These are phyloP conservation scores for Agrilus mali DNA, from an alignment of 2,888 invertebrate genomes.

Conservation along the genomic window DNA sequence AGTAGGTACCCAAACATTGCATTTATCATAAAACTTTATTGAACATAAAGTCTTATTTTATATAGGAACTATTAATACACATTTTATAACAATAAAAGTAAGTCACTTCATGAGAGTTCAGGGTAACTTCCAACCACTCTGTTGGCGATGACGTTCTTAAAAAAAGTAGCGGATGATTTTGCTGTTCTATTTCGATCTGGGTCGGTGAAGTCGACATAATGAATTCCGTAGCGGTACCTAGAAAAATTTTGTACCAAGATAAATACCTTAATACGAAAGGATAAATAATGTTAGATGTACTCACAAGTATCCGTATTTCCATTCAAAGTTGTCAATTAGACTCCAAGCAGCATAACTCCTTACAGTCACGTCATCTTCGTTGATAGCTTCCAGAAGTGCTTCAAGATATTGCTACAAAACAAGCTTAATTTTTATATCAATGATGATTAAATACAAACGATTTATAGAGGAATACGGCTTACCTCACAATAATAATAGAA, in stretches of 20 bases:
- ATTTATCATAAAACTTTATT: too few relatives aligned
- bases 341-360: constrained; percentile 48
- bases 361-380: constrained; percentile 34
- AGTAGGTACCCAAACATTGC: too few relatives aligned
- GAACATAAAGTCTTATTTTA: too few relatives aligned
- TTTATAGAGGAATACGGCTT: too few relatives aligned
- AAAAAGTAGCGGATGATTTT: constrained; percentile 45
- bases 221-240: constrained; percentile 53
- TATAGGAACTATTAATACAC: too few relatives aligned
- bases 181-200: constrained; percentile 44
- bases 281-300: constrained; percentile 5
- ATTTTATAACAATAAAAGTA: too few relatives aligned
- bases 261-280: too few relatives aligned
- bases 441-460: neutral
- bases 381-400: constrained; percentile 17
- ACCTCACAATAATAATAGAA: too few relatives aligned
- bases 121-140: constrained; percentile 9
- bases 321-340: constrained; percentile 51
- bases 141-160: constrained; percentile 37
- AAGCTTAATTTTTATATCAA: neutral
- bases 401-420: constrained; percentile 16
- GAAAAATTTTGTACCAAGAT: constrained; percentile 15
- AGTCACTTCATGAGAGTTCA: too few relatives aligned
- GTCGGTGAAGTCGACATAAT: constrained; percentile 50
- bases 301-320: constrained; percentile 40